Evolutionary conservation across 1,140 invertebrate genomes (phyloP), one percentile per base, ranked within the genome.

Genomic region (Penaeus japonicus): DNA sequence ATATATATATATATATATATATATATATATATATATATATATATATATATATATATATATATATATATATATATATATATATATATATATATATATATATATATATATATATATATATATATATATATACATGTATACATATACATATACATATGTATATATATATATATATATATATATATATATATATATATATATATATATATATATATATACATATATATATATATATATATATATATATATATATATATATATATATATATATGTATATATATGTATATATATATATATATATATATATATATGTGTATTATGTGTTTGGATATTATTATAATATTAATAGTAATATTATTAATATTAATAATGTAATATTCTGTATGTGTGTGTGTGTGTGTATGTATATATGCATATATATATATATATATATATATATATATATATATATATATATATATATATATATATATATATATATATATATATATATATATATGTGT

Each of bases 401-500:
- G n/a, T 70, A 70, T 70, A 70, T 70, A 18, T 18, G 30, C 5
- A 22, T 70, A 22, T n/a, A 70, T 70, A 70, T 70, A 70, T 70
- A n/a, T 70, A 70, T 70, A 70, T 70, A 70, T 70, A 70, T 70
- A 70, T 70, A 70, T 70, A 70, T 70, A 70, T 70, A n/a, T 70
- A 70, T 70, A n/a, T 70, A 70, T 70, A n/a, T 70, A 70, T 70
- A n/a, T 70, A 70, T 70, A n/a, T 70, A 70, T 70, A 22, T 70
- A 70, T 70, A 70, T 70, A 70, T 70, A n/a, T 70, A n/a, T 70
- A n/a, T 70, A n/a, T 70, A n/a, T 70, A n/a, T n/a, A 5, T 70
- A 2, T 70, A 22, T 22, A n/a, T 70, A 70, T 70, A 70, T 70
- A 70, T 70, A 70, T 70, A 70, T 70, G 30, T n/a, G n/a, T 27